phyloP scores from a whole-genome alignment of 2,888 invertebrate genomes.

The Folsomia candida region DNA sequence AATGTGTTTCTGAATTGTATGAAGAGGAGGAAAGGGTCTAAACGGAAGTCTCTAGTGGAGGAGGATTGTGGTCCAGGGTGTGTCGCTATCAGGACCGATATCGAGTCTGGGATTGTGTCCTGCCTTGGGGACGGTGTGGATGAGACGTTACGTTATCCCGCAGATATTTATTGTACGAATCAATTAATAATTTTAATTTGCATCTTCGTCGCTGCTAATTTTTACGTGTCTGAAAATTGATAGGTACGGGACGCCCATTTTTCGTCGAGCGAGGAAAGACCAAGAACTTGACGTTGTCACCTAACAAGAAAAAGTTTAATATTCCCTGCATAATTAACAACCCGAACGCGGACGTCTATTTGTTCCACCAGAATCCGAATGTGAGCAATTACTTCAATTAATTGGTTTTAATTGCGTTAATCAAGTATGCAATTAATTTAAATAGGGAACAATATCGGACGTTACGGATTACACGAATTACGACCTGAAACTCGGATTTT shows the following conservation, averaged over 20 bases:
- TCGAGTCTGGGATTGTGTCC: slow-evolving; percentile 28
- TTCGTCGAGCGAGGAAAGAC: slow-evolving; percentile 35
- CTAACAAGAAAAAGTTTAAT: slow-evolving; percentile 20
- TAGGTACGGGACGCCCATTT: slow-evolving; percentile 39
- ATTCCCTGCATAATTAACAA: slow-evolving; percentile 39
- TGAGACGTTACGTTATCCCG: slow-evolving; percentile 32
- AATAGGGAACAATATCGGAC: slow-evolving; percentile 25
- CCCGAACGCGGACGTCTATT: slow-evolving; percentile 34
- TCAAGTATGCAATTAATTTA: no score
- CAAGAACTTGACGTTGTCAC: slow-evolving; percentile 26
- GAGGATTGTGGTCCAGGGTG: slow-evolving; percentile 40
- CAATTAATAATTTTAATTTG: not conserved
- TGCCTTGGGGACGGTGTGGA: slow-evolving; percentile 36
- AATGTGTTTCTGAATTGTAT: no score
- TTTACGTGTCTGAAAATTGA: not conserved
- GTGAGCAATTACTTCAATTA: no score
- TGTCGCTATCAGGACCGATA: slow-evolving; percentile 23
- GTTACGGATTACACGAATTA: slow-evolving; percentile 35
- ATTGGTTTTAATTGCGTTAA: no score
- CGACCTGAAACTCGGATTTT: slow-evolving; percentile 36
- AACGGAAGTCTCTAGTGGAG: slow-evolving; percentile 7
- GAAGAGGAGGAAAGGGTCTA: not conserved
- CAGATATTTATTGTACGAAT: slow-evolving; percentile 31
- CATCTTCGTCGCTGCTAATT: not conserved
- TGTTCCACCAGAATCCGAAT: slow-evolving; percentile 27